phyloP scores from a whole-genome alignment of 2,113 vertebrate species.

The Anas platyrhynchos region DNA sequence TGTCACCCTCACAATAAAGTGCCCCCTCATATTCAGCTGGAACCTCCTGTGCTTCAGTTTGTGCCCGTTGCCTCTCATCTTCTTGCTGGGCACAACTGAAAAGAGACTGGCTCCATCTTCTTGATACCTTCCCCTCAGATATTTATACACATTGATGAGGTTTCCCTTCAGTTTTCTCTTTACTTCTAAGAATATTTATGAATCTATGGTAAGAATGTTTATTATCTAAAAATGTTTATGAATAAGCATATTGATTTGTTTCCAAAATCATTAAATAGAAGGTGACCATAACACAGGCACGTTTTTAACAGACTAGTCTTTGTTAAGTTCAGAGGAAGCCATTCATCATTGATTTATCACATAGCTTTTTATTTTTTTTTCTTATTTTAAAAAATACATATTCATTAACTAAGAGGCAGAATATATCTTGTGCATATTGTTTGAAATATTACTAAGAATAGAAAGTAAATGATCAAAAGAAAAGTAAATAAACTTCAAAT shows the following conservation, averaged over 20 bases:
- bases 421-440: neutral
- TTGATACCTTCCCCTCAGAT: no score
- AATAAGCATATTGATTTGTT: neutral
- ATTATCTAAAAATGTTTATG: neutral
- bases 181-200: no score
- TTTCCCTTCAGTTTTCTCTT: no score
- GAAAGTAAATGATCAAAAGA: neutral
- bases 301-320: neutral
- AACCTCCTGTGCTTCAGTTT: no score
- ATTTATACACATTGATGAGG: no score
- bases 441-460: neutral
- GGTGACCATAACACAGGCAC: neutral
- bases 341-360: neutral
- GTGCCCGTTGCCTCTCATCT: no score
- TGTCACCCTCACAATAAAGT: no score
- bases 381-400: neutral
- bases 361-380: neutral
- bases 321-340: neutral
- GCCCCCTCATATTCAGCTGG: no score
- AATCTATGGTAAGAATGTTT: no score
- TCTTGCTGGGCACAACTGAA: no score
- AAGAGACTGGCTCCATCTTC: no score
- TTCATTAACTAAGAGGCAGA: neutral
- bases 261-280: neutral
- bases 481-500: neutral